A percentile compares a stretch with the other conserved stretches of the same genome.
phyloP scores from a whole-genome alignment of 2,113 vertebrate species.

The Nannospalax galili region DNA sequence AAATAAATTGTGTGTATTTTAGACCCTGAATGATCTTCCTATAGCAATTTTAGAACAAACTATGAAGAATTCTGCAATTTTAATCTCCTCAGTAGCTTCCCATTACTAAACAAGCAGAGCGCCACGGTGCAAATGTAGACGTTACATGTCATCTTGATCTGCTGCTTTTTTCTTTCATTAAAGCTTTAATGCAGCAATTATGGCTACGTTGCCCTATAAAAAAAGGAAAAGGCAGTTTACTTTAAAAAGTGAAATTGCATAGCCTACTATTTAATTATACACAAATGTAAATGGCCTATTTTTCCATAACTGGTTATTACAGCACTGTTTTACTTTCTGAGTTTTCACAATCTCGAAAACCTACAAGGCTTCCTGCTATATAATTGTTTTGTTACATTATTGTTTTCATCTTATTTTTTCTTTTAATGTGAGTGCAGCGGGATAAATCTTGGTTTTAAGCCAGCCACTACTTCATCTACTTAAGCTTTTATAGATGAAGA shows the following conservation, averaged over 20 bases:
- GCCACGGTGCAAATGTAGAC: conserved; percentile 85
- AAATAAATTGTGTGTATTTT: conserved; percentile 87
- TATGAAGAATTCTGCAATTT: conserved; percentile 88
- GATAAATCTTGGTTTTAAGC: conserved; percentile 94
- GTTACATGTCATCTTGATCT: conserved; percentile 89
- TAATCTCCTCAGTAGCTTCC: conserved; percentile 90
- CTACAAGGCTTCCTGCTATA: conserved; percentile 93
- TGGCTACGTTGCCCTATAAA: conserved; percentile 90
- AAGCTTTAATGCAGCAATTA: conserved; percentile 92
- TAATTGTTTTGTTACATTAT: conserved; percentile 91
- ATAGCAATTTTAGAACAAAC: conserved; percentile 84
- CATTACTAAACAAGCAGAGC: conserved; percentile 88
- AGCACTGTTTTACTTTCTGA: conserved; percentile 93
- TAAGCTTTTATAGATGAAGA: conserved; percentile 98
- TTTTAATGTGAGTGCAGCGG: conserved; percentile 96
- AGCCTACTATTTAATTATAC: conserved; percentile 93
- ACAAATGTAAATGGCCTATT: conserved; percentile 93
- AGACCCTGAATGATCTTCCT: conserved; percentile 86
- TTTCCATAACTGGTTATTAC: conserved; percentile 94
- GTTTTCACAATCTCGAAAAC: conserved; percentile 92
- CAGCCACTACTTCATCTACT: conserved; percentile 94
- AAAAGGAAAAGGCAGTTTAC: conserved; percentile 91
- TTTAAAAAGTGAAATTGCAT: conserved; percentile 94
- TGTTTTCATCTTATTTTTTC: conserved; percentile 92
- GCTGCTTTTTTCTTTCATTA: conserved; percentile 91